phyloP scores from a whole-genome alignment of 2,888 invertebrate genomes.

The Camptogramma bilineatum region DNA sequence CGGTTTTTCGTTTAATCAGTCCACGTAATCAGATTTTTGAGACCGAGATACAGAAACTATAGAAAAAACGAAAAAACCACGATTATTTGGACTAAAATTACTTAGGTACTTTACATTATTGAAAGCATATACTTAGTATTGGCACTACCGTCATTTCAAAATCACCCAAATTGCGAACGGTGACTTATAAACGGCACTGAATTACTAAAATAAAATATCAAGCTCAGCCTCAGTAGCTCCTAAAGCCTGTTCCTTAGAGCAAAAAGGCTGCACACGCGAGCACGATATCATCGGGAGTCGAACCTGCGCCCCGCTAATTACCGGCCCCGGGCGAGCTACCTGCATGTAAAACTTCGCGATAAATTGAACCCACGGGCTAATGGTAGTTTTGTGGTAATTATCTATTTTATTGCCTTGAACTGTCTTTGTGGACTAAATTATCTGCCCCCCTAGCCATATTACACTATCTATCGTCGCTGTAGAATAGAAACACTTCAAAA shows the following conservation, averaged over 20 bases:
- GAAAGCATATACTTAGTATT: too few species aligned
- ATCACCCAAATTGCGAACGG: not conserved
- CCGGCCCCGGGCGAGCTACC: slow-evolving; percentile 37
- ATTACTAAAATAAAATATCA: not conserved
- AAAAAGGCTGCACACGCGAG: slow-evolving; percentile 48
- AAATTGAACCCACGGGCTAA: slow-evolving; percentile 28
- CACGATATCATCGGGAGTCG: slow-evolving; percentile 51
- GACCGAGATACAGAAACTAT: too few species aligned
- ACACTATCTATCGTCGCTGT: too few species aligned
- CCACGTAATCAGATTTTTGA: too few species aligned
- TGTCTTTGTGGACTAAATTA: slow-evolving; percentile 4
- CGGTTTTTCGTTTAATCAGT: too few species aligned
- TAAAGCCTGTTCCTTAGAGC: slow-evolving; percentile 29
- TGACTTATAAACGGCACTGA: not conserved
- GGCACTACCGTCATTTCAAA: too few species aligned
- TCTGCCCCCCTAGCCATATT: not conserved
- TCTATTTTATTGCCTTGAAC: slow-evolving; percentile 16
- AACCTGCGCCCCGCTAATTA: slow-evolving; percentile 52
- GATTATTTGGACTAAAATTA: too few species aligned
- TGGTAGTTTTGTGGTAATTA: slow-evolving; percentile 23
- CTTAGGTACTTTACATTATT: too few species aligned
- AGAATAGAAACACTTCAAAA: too few species aligned
- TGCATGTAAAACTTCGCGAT: slow-evolving; percentile 21
- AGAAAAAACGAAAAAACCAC: too few species aligned
- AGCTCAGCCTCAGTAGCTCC: slow-evolving; percentile 4